These are phyloP conservation scores for Cherax destructor DNA, from an alignment of 1,140 invertebrate species.

Conservation along the genomic window DNA sequence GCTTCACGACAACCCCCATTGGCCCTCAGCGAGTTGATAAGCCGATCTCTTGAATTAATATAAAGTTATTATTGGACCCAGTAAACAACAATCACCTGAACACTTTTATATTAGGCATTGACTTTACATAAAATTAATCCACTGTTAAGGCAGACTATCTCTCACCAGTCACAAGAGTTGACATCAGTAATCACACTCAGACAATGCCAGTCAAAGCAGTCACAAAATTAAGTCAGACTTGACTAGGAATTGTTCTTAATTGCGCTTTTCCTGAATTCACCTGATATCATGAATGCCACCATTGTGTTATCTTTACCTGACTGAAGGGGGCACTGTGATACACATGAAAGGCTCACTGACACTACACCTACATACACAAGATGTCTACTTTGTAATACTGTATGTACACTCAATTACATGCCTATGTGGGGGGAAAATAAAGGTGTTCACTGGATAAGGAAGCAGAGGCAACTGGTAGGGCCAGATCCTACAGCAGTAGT, in stretches of 20 bases:
- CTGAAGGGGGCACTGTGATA: constrained; percentile 31
- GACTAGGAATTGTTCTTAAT: background rate
- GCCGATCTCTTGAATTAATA: background rate
- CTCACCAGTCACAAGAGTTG: background rate
- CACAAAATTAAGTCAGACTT: background rate
- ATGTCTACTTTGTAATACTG: constrained; percentile 30
- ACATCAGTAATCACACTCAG: background rate
- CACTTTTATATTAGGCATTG: background rate
- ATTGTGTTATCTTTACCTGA: constrained; percentile 47
- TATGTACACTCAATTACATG: constrained; percentile 26
- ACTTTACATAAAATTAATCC: background rate
- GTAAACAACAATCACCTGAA: background rate
- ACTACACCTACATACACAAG: constrained; percentile 23
- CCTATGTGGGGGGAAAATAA: background rate
- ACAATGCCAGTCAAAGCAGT: background rate
- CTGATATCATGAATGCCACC: constrained; percentile 16
- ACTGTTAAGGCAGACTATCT: background rate
- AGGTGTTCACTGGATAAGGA: background rate
- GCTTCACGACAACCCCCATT: background rate
- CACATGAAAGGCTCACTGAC: constrained; percentile 48
- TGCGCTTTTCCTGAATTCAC: constrained; percentile 1
- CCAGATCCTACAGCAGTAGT: background rate
- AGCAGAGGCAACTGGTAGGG: background rate
- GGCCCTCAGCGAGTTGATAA: background rate
- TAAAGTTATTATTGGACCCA: background rate